A percentile compares a stretch with the other conserved stretches of the same genome.
phyloP scores from a whole-genome alignment of 2,888 invertebrate species.

The Hoplodrina blanda region DNA sequence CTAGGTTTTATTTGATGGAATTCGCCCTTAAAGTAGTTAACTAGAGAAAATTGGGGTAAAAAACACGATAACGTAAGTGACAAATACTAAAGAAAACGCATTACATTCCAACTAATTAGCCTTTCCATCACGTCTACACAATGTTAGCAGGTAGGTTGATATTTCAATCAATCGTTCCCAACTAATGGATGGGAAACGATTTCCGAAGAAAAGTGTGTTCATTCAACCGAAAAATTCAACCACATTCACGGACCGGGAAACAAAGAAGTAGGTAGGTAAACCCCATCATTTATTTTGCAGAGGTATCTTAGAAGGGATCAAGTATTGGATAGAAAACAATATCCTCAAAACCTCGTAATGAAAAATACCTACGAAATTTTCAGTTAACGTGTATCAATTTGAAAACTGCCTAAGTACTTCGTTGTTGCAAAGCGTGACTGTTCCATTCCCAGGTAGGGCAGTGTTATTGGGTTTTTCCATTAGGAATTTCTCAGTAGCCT shows the following conservation, averaged over 20 bases:
- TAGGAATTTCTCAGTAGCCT: too few species aligned
- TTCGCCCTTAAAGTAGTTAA: too few species aligned
- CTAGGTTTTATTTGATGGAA: too few species aligned
- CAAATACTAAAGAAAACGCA: background rate
- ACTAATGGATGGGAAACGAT: slow-evolving; percentile 38
- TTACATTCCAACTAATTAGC: slow-evolving; percentile 39
- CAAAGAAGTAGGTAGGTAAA: slow-evolving; percentile 26
- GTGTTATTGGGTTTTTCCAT: too few species aligned
- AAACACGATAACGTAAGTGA: slow-evolving; percentile 3
- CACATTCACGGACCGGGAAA: slow-evolving; percentile 32
- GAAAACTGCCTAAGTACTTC: too few species aligned
- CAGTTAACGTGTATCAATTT: too few species aligned
- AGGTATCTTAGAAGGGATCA: slow-evolving; percentile 1
- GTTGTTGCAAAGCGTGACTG: too few species aligned
- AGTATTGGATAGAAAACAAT: background rate
- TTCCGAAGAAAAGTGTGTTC: slow-evolving; percentile 32
- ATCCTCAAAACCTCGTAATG: background rate
- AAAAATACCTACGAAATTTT: background rate
- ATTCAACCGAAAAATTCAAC: slow-evolving; percentile 44
- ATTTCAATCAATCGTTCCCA: slow-evolving; percentile 30
- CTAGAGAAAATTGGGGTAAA: background rate
- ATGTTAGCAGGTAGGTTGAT: background rate
- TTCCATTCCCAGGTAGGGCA: too few species aligned
- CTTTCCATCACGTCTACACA: slow-evolving; percentile 32
- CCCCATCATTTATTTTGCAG: slow-evolving; percentile 21